Percentiles rank a stretch among this genome's conserved stretches.
Conservation (phyloP, 2,888 invertebrate species). For the Phytoseiulus persimilis region DNA sequence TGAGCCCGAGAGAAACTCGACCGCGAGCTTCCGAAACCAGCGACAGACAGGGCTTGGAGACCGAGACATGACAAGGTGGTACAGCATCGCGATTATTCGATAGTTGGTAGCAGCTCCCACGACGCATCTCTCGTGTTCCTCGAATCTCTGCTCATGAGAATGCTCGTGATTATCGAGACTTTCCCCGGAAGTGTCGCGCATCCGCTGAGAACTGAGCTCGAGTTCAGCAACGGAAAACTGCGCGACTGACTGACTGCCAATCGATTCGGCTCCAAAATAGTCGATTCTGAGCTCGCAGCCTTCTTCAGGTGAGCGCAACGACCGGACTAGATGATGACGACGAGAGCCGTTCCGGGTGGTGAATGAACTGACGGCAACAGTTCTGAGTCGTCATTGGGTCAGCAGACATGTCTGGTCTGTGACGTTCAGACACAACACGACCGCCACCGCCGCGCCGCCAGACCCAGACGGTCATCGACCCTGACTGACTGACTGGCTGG, state of each 20-base stretch:
- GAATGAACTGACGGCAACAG: not conserved
- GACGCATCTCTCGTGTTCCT: no score
- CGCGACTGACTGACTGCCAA: not conserved
- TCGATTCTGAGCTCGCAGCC: not conserved
- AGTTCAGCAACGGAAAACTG: not conserved
- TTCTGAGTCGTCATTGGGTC: conserved; percentile 5
- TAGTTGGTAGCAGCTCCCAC: no score
- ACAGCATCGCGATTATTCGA: no score
- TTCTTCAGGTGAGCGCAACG: not conserved
- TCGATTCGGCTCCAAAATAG: not conserved
- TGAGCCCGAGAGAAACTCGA: no score
- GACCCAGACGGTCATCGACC: conserved; percentile 5
- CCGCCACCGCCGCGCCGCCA: not conserved
- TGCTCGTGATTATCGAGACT: no score
- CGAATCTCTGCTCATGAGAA: no score
- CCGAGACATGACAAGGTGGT: no score
- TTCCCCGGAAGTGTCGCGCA: no score
- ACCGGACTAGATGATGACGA: not conserved
- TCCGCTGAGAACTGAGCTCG: no score
- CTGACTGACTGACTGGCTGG: not conserved
- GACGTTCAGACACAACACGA: conserved; percentile 5
- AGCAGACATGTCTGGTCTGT: not conserved
- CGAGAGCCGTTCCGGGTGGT: not conserved
- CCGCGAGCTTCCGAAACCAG: no score
- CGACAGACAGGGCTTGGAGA: no score